Percentiles rank a stretch among this genome's conserved stretches.
Conservation (phyloP, 1,140 invertebrate genomes). For the Octopus sinensis region DNA sequence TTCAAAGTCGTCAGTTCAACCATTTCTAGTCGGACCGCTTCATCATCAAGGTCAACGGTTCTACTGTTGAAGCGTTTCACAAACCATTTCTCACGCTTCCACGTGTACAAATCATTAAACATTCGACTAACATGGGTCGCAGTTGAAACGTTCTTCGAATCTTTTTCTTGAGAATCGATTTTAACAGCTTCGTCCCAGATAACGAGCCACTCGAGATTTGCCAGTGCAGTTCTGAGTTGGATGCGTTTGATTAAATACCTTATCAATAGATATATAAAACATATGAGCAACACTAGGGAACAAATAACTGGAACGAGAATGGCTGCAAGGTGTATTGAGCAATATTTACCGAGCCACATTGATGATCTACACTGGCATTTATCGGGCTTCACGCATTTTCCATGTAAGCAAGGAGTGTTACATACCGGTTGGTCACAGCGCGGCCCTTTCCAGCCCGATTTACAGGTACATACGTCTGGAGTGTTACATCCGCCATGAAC, state of each 20-base stretch:
- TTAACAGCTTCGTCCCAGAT: not conserved
- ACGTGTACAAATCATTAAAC: not conserved
- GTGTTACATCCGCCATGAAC: not conserved
- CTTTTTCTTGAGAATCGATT: not conserved
- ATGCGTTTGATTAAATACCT: not conserved
- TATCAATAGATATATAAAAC: not conserved
- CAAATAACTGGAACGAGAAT: not conserved
- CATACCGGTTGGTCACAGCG: not conserved
- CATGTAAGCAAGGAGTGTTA: not conserved
- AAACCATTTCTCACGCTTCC: not conserved
- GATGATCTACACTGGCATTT: not conserved
- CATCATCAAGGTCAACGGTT: conserved; percentile 25
- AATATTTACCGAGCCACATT: not conserved
- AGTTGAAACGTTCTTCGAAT: not conserved
- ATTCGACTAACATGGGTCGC: not conserved
- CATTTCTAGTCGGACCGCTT: conserved; percentile 26
- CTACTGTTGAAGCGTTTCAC: conserved; percentile 18
- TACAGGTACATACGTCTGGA: not conserved
- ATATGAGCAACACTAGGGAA: not conserved
- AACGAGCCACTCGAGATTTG: not conserved
- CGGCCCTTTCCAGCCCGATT: not conserved
- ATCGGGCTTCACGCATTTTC: not conserved
- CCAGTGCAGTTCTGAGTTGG: not conserved
- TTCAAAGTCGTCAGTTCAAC: conserved; percentile 26
- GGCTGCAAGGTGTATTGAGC: not conserved